phyloP scores from a whole-genome alignment of 30 jellyfish, hydroid and myxozoan genomes.

The Cassiopea xamachana region DNA sequence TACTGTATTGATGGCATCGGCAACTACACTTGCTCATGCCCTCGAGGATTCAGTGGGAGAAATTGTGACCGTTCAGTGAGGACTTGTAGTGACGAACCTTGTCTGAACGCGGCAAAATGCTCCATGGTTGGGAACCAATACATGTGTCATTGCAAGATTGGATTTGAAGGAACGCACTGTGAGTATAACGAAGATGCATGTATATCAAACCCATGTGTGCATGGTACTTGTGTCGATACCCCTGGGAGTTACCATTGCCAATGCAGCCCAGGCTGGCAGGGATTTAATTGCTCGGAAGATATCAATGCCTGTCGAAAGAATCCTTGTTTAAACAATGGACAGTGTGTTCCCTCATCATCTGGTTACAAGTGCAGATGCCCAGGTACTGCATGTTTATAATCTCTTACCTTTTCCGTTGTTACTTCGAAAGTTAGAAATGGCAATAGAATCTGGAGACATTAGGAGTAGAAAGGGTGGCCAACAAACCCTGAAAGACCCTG shows the following conservation, averaged over 20 bases:
- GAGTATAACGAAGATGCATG: constrained; percentile 80
- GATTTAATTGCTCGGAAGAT: constrained; percentile 71
- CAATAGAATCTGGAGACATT: too few relatives aligned
- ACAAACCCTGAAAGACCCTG: too few relatives aligned
- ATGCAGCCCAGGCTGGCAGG: constrained; percentile 80
- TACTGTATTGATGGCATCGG: constrained; percentile 76
- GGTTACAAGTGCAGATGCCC: constrained; percentile 64
- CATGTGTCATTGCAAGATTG: constrained; percentile 70
- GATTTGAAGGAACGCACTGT: constrained; percentile 82
- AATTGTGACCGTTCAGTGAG: constrained; percentile 77
- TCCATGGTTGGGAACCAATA: constrained; percentile 51
- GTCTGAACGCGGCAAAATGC: constrained; percentile 74
- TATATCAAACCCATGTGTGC: constrained; percentile 70
- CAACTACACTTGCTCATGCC: constrained; percentile 78
- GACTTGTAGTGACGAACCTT: constrained; percentile 74
- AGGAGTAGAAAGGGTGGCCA: too few relatives aligned
- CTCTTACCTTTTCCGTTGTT: not conserved
- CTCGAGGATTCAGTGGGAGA: constrained; percentile 84
- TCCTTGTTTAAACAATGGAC: constrained; percentile 81
- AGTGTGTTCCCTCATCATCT: constrained; percentile 54
- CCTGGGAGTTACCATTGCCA: constrained; percentile 67
- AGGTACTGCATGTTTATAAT: constrained; percentile 25
- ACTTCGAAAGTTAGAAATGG: too few relatives aligned
- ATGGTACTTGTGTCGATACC: constrained; percentile 75
- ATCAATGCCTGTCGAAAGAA: constrained; percentile 71